Percentiles rank a stretch among this genome's conserved stretches.
Conservation (phyloP, 2,113 vertebrate genomes). For the Leucosticte australis region DNA sequence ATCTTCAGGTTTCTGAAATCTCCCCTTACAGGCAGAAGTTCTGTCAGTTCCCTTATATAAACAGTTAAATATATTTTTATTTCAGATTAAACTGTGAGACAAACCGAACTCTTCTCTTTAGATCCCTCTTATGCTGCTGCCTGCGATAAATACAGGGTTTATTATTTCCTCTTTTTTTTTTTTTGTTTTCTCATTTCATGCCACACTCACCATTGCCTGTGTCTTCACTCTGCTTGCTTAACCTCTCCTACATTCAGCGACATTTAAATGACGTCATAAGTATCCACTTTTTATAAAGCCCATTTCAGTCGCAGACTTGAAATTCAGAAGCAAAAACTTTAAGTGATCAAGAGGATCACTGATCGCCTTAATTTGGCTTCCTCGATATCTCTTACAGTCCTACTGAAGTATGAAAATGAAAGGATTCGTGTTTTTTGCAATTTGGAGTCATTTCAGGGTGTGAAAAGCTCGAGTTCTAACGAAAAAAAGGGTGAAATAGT, state of each 20-base stretch:
- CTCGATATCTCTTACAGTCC: fast-evolving
- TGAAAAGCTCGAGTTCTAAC: neutral
- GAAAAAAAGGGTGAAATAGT: neutral
- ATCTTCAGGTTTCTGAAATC: neutral
- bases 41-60: neutral
- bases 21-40: neutral
- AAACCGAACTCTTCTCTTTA: neutral
- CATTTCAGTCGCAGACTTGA: neutral
- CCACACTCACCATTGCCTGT: neutral
- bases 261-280: neutral
- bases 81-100: neutral
- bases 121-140: neutral
- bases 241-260: neutral
- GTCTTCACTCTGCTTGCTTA: neutral
- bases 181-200: neutral
- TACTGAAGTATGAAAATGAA: neutral
- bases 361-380: neutral
- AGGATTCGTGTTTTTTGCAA: neutral
- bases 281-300: neutral
- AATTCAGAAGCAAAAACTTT: neutral
- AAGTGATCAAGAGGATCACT: neutral
- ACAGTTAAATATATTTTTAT: slow-evolving; percentile 23
- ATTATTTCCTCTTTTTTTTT: neutral
- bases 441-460: neutral
- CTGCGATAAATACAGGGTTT: neutral